Conservation (phyloP, 2,888 invertebrate genomes). For the Pegoplata infirma region DNA sequence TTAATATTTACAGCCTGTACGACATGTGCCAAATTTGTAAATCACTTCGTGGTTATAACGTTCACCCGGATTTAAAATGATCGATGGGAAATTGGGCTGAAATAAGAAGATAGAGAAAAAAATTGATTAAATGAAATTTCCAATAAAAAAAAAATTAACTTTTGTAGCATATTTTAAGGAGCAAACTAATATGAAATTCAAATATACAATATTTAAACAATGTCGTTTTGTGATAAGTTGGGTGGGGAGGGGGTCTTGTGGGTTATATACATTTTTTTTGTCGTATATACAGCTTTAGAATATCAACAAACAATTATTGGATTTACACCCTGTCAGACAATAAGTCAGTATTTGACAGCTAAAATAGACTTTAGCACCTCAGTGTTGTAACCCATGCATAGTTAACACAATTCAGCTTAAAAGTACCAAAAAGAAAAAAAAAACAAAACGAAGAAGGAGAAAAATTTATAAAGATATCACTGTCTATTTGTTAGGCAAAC, state of each 20-base stretch:
- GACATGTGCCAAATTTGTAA: conserved; percentile 83
- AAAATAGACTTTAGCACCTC: conserved; percentile 56
- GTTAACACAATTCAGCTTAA: conserved; percentile 31
- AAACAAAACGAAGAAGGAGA: background rate
- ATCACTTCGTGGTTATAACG: conserved; percentile 85
- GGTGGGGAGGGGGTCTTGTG: background rate
- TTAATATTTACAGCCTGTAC: conserved; percentile 34
- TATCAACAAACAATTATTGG: conserved; percentile 59
- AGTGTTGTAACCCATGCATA: background rate
- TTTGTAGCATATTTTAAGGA: background rate
- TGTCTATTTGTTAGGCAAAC: conserved; percentile 11
- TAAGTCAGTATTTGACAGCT: conserved; percentile 61
- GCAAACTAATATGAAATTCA: background rate
- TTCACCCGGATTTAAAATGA: conserved; percentile 85
- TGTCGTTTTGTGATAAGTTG: too few relatives aligned
- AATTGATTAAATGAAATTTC: conserved; percentile 41
- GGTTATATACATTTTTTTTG: too few relatives aligned
- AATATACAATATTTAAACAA: background rate
- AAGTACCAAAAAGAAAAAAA: conserved; percentile 2
- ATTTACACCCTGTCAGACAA: conserved; percentile 58
- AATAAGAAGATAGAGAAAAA: conserved; percentile 72
- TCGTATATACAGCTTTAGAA: conserved; percentile 32
- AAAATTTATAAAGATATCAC: conserved; percentile 1
- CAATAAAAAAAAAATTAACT: background rate
- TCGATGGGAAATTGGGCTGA: conserved; percentile 87